Evolutionary conservation across 2,888 invertebrate genomes (phyloP), one percentile per base, ranked within the genome.

Genomic region (Mongoloraphidia duomilia): DNA sequence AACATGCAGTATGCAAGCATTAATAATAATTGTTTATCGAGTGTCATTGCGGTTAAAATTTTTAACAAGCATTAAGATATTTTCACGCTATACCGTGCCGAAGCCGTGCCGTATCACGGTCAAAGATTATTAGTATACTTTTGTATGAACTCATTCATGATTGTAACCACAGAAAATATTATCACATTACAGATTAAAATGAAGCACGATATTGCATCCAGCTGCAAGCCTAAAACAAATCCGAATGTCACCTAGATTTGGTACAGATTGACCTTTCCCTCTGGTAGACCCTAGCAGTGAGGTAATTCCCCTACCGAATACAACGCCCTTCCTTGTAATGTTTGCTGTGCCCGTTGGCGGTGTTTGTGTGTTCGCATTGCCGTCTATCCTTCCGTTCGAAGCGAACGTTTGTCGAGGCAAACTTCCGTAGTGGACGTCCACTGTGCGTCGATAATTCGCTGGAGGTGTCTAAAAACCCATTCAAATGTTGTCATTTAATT

Each of bases 181-280:
- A 26, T 26, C 26, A 26, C 26, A 26, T 26, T 6, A 26, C 26
- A 26, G 26, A 26, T 26, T 26, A 26, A 17, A 17, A 26, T 6
- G 6, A 26, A 26, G 26, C 26, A 26, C 26, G 26, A 26, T 26
- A 6, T 26, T 6, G 26, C 26, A 26, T 26, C 26, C 26, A 26
- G 26, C 26, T 33, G 34, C 26, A 41, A 12, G 36, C 34, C 12
- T 40, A 49, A 34, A 41, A 38, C 38, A 38, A 17, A 47, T 34
- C 44, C 9, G 38, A 43, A 60, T 59, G 63, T 66, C 68, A 91
- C 91, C 91, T 90, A 93, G 74, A 74, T 90, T 89, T 63, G 92
- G 92, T 66, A 91, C 90, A 63, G 91, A 91, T 64, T 82, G 84
- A 70, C 89, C 88, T 72, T 80, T 77, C 64, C 79, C 71, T 74